Base-by-base conservation (phyloP, 2,888 invertebrate genomes). In the Dorcus parallelipipedus region DNA sequence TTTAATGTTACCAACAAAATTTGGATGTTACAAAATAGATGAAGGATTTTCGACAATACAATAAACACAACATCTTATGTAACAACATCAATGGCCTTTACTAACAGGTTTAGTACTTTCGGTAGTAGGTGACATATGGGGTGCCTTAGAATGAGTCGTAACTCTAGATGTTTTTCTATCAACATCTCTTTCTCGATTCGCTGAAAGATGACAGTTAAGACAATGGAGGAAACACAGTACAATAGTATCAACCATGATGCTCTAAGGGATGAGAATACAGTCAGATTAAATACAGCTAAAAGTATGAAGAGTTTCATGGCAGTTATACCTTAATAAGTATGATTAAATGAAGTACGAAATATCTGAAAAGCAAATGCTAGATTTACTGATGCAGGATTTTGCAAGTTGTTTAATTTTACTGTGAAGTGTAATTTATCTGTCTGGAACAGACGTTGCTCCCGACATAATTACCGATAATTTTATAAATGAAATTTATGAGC, bases 161-260 rank as follows among this genome's bases (percentile, higher is more conserved):
- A 74, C 75, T 70, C 74, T 71, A 70, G 74, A 73, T 70, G 69
- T 76, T 71, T 72, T 74, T 72, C 72, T 73, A 68, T 75, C 76
- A 63, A 75, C 73, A 54, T 69, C 60, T 64, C 73, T 74, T 69
- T 74, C 75, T 69, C 76, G 74, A 69, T 69, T 74, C 62, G 73
- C 76, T 76, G 75, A 76, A 76, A 76, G 39, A 43, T 33, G 53
- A 52, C 45, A 14, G 43, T 49, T 14, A 54, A 45, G 10, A 54
- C 43, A 58, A 52, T 53, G 43, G 43, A 33, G 26, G 26, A 33
- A 33, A 33, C 3, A 20, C 26, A 33, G 1, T 33, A 33, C 7
- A 33, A 33, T 33, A 33, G 26, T 6, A 6, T 33, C 6, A 33
- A 33, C 26, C 26, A 33, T 33, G 26, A 33, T 33, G 26, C 26